Base-by-base conservation (phyloP, 2,888 invertebrate genomes). In the Caenorhabditis uteleia region DNA sequence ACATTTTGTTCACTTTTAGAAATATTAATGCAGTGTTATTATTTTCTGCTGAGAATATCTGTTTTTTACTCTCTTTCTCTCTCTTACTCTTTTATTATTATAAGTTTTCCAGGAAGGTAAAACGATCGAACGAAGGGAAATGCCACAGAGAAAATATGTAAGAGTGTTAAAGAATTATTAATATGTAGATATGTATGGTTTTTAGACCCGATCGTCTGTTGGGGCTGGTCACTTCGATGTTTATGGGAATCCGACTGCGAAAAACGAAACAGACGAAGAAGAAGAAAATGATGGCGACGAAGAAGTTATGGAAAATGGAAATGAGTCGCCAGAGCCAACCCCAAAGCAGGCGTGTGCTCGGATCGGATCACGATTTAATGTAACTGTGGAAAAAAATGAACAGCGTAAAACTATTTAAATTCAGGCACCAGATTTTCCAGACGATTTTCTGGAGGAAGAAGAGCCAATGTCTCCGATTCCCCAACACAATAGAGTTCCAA, bases 361-460 rank as follows among this genome's bases (percentile, higher is more conserved):
- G n/a, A n/a, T n/a, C n/a, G n/a, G n/a, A n/a, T n/a, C n/a, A n/a
- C n/a, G n/a, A n/a, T n/a, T n/a, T n/a, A n/a, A n/a, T n/a, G n/a
- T n/a, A n/a, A n/a, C n/a, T n/a, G n/a, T n/a, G n/a, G n/a, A n/a
- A n/a, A n/a, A n/a, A n/a, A n/a, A n/a, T n/a, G n/a, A n/a, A n/a
- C n/a, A n/a, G n/a, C n/a, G n/a, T n/a, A n/a, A n/a, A n/a, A n/a
- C n/a, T n/a, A n/a, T n/a, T n/a, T n/a, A n/a, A n/a, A n/a, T n/a
- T n/a, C n/a, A n/a, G n/a, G n/a, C n/a, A n/a, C n/a, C n/a, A 33
- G 51, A 56, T 34, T 56, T 62, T 16, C 62, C 62, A 12, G 62
- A 62, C 18, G 48, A 64, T 21, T 27, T 64, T 14, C 29, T 58
- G 3, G 65, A 65, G 16, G 27, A 38, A 7, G 58, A 54, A 12